These are phyloP conservation scores for Melitaea athalia DNA, from an alignment of 2,888 invertebrate species.

Conservation along the genomic window DNA sequence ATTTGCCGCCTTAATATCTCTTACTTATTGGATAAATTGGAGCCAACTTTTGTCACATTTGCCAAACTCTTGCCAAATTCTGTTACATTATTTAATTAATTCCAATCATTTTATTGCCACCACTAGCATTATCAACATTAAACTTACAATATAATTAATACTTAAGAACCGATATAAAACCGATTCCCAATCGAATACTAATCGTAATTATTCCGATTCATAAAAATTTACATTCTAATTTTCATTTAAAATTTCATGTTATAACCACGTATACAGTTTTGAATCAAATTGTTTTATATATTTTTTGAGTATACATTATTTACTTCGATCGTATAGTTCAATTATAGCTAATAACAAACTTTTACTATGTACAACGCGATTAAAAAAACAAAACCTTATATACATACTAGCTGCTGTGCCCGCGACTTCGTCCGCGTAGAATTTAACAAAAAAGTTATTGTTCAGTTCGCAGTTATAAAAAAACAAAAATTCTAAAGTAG, in stretches of 20 bases:
- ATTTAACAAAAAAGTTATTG: too few relatives aligned
- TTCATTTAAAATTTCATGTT: slow-evolving; percentile 46
- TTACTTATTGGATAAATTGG: background rate
- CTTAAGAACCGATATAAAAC: slow-evolving; percentile 23
- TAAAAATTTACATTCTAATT: slow-evolving; percentile 51
- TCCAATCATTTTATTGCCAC: background rate
- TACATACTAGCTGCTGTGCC: too few relatives aligned
- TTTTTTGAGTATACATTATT: slow-evolving; percentile 37
- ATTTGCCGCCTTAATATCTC: too few relatives aligned
- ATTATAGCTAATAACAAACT: slow-evolving; percentile 25
- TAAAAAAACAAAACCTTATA: background rate
- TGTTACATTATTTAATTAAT: background rate
- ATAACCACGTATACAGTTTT: slow-evolving; percentile 45
- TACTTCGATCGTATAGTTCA: slow-evolving; percentile 36
- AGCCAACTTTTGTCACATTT: background rate
- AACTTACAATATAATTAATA: slow-evolving; percentile 25
- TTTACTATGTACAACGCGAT: slow-evolving; percentile 26
- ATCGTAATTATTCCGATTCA: slow-evolving; percentile 18
- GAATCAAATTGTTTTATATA: slow-evolving; percentile 34
- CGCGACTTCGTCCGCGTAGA: too few relatives aligned
- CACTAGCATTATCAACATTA: slow-evolving; percentile 18
- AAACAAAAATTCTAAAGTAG: too few relatives aligned
- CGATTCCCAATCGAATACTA: slow-evolving; percentile 37
- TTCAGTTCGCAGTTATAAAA: too few relatives aligned
- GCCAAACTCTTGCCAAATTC: too few relatives aligned